Conservation (phyloP, 2,113 vertebrate species). For the Circaetus cinerascens region DNA sequence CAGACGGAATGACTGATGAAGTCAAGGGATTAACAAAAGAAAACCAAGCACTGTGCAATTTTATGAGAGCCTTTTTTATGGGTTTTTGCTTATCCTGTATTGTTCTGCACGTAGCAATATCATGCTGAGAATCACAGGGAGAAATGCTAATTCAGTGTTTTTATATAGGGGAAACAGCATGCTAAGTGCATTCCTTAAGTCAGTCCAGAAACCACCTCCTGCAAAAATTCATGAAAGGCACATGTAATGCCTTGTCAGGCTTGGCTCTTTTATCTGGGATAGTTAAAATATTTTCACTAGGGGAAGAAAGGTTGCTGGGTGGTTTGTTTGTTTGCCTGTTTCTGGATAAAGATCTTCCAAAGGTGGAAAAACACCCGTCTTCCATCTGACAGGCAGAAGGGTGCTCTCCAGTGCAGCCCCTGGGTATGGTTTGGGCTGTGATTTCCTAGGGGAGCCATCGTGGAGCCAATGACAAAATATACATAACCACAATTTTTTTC, state of each 20-base stretch:
- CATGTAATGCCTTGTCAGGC: neutral
- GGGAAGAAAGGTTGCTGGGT: neutral
- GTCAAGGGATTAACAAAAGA: neutral
- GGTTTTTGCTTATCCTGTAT: neutral
- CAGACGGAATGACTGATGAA: neutral
- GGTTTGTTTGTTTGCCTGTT: neutral
- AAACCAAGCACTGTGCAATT: neutral
- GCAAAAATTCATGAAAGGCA: neutral
- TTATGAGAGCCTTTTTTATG: neutral
- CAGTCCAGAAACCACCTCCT: neutral
- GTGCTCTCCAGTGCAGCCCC: neutral
- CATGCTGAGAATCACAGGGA: neutral
- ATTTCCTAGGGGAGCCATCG: neutral
- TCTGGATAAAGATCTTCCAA: neutral
- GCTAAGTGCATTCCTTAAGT: conserved; percentile 23
- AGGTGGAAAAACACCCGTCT: neutral
- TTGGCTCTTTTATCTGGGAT: neutral
- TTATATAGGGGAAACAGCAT: neutral
- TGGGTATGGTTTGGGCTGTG: neutral
- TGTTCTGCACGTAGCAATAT: neutral
- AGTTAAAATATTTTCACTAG: neutral
- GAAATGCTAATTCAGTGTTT: conserved; percentile 7
- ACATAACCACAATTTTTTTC: neutral
- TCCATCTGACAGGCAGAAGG: neutral
- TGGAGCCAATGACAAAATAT: neutral